Conservation (phyloP, 2,888 invertebrate genomes). For the Erynnis tages region DNA sequence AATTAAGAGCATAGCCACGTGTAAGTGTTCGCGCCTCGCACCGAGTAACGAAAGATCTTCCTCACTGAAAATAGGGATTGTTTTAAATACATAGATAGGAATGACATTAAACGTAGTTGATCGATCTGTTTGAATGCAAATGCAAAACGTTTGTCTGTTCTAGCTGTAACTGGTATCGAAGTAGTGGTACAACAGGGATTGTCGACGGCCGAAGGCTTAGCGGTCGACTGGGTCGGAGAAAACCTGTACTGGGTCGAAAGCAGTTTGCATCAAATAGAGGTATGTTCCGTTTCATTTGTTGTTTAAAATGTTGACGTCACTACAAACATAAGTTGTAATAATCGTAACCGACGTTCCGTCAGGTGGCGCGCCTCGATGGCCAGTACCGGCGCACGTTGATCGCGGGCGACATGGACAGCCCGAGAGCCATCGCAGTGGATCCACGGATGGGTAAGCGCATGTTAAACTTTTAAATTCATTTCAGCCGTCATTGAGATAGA, state of each 20-base stretch:
- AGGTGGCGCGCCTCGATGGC: conserved; percentile 79
- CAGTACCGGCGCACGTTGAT: conserved; percentile 88
- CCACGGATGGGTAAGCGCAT: conserved; percentile 84
- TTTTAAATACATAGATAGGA: too few relatives aligned
- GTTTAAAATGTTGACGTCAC: too few relatives aligned
- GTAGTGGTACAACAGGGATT: conserved; percentile 90
- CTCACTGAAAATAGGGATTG: too few relatives aligned
- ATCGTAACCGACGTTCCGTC: not conserved
- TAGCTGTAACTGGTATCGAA: conserved; percentile 87
- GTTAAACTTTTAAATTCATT: too few relatives aligned
- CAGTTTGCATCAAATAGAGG: conserved; percentile 91
- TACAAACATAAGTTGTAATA: too few relatives aligned
- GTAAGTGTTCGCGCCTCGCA: too few relatives aligned
- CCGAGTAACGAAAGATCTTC: too few relatives aligned
- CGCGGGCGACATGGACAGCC: conserved; percentile 91
- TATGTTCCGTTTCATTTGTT: too few relatives aligned
- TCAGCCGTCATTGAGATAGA: too few relatives aligned
- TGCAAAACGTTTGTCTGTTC: conserved; percentile 4
- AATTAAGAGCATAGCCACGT: too few relatives aligned
- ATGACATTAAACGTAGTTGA: too few relatives aligned
- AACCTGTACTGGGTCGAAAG: conserved; percentile 95
- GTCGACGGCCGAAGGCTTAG: conserved; percentile 93
- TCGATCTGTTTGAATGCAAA: too few relatives aligned
- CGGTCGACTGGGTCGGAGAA: conserved; percentile 93
- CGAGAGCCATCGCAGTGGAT: conserved; percentile 91